Conservation (phyloP, 2,888 invertebrate genomes). For the Fragum sueziense region DNA sequence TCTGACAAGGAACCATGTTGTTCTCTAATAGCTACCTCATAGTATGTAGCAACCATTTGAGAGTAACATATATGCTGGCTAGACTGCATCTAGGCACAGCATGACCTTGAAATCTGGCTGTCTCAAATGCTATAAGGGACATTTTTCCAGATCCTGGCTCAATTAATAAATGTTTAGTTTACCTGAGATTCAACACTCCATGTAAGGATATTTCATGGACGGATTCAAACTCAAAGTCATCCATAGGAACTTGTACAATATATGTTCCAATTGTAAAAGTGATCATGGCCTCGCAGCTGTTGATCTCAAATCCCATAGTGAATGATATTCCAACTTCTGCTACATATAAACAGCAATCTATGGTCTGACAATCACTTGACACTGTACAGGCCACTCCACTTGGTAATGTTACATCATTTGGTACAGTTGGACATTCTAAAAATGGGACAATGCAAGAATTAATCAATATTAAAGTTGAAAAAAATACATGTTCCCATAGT, state of each 20-base stretch:
- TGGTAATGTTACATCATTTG: background rate
- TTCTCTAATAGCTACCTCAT: too few relatives aligned
- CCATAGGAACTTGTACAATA: background rate
- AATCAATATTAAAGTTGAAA: background rate
- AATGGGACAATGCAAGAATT: too few relatives aligned
- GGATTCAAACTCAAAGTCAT: background rate
- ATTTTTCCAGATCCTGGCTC: too few relatives aligned
- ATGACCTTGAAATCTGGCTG: too few relatives aligned
- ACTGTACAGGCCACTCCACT: conserved; percentile 40
- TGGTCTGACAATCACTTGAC: conserved; percentile 30
- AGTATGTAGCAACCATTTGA: too few relatives aligned
- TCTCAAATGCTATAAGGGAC: too few relatives aligned
- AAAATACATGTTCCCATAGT: background rate
- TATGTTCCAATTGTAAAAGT: conserved; percentile 3
- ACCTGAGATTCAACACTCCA: conserved; percentile 25
- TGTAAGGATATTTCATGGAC: conserved; percentile 18
- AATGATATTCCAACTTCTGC: conserved; percentile 33
- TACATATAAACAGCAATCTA: conserved; percentile 49
- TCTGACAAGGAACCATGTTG: too few relatives aligned
- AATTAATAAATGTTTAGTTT: background rate
- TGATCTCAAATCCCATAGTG: conserved; percentile 19
- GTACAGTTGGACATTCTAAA: conserved; percentile 33
- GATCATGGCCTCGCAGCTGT: conserved; percentile 27
- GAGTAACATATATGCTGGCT: too few relatives aligned
- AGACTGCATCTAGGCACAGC: too few relatives aligned